These are phyloP conservation scores for Oxyruncus cristatus DNA, from an alignment of 2,113 vertebrate genomes.

Conservation along the genomic window DNA sequence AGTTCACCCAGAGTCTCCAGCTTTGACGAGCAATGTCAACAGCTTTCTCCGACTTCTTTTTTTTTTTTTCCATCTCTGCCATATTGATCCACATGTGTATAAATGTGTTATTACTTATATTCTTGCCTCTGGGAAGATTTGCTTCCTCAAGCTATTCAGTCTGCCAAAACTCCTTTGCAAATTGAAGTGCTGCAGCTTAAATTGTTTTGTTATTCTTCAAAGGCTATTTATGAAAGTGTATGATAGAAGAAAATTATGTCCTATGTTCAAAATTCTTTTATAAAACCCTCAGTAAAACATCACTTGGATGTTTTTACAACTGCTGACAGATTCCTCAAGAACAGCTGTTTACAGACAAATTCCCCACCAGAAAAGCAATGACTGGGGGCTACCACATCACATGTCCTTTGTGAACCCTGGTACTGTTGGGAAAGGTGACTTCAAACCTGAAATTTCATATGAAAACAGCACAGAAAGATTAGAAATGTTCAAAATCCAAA, in stretches of 20 bases:
- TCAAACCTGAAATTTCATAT: background rate
- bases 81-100: background rate
- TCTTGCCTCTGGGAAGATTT: constrained; percentile 17
- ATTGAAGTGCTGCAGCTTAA: constrained; percentile 30
- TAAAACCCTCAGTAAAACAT: background rate
- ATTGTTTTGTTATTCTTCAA: constrained; percentile 52
- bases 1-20: background rate
- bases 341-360: background rate
- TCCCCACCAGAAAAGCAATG: background rate
- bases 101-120: constrained; percentile 6
- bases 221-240: constrained; percentile 27
- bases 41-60: background rate
- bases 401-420: background rate
- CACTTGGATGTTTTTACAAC: background rate
- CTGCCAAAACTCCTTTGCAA: constrained; percentile 35
- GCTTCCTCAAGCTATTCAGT: background rate
- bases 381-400: background rate
- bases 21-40: background rate
- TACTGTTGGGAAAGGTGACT: background rate
- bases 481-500: background rate
- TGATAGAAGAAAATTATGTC: constrained; percentile 8
- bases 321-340: background rate
- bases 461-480: background rate
- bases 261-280: background rate
- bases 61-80: background rate